Conservation (phyloP, 2,888 invertebrate genomes). For the Hirtodrosophila cameraria region DNA sequence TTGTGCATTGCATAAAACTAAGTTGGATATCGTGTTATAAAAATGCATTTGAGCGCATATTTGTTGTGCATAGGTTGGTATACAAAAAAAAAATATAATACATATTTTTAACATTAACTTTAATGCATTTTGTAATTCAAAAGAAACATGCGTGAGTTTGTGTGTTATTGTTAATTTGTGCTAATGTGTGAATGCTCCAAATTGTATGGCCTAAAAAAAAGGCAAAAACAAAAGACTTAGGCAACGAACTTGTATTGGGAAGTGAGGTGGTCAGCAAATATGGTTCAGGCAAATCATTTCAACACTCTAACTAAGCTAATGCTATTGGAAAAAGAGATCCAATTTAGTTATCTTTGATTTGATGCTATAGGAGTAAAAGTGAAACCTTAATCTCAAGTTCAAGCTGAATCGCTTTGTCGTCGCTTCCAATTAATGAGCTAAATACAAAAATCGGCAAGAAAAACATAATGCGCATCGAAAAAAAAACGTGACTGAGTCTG, state of each 20-base stretch:
- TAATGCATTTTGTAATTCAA: conserved; percentile 45
- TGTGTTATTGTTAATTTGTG: conserved; percentile 47
- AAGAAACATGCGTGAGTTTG: conserved; percentile 1
- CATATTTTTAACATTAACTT: conserved; percentile 14
- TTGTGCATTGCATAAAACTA: conserved; percentile 28
- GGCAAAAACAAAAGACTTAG: conserved; percentile 69
- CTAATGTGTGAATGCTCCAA: conserved; percentile 40
- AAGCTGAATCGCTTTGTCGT: conserved; percentile 24
- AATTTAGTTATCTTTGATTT: conserved; percentile 4
- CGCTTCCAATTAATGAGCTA: conserved; percentile 31
- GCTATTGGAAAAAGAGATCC: conserved; percentile 4
- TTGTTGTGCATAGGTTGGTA: conserved; percentile 69
- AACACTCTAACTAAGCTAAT: conserved; percentile 12
- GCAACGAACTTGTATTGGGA: conserved; percentile 63
- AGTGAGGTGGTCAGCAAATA: conserved; percentile 12
- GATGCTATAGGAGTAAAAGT: conserved; percentile 36
- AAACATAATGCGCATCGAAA: conserved; percentile 21
- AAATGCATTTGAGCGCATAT: conserved; percentile 66
- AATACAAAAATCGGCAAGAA: conserved; percentile 29
- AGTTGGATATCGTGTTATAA: conserved; percentile 15
- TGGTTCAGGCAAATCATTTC: conserved; percentile 18
- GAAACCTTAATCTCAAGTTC: conserved; percentile 60
- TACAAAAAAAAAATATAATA: conserved; percentile 22
- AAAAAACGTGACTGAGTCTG: conserved; percentile 63
- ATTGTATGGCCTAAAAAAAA: conserved; percentile 17